Evolutionary conservation across 2,113 vertebrate species (phyloP).

Genomic region (Gnathonemus longibarbis): DNA sequence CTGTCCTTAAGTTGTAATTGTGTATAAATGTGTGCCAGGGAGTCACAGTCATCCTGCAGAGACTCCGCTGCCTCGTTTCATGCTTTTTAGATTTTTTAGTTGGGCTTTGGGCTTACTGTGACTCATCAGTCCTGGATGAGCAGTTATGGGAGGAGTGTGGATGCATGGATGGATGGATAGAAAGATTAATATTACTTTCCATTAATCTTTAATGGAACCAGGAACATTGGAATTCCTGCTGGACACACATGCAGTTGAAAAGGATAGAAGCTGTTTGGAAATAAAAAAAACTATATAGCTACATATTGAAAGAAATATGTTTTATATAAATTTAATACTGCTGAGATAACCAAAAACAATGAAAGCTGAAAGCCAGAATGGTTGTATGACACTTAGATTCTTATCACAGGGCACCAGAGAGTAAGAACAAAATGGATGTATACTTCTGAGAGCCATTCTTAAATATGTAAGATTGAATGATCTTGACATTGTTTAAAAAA

Average conservation of each 20-base stretch:
- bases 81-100: neutral
- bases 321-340: neutral
- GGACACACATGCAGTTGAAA: neutral
- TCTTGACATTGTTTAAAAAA: constrained; percentile 4
- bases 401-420: neutral
- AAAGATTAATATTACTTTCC: neutral
- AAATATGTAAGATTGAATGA: neutral
- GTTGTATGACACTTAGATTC: neutral
- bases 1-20: neutral
- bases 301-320: neutral
- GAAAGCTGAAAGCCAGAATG: neutral
- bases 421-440: neutral
- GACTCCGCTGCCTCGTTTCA: neutral
- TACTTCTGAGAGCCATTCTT: neutral
- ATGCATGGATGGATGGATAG: neutral
- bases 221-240: neutral
- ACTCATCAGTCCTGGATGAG: neutral
- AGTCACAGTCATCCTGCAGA: neutral
- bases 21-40: neutral
- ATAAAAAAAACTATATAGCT: neutral
- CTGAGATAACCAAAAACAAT: neutral
- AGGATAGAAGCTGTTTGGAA: neutral
- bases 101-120: neutral
- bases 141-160: neutral
- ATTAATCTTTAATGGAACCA: neutral